A percentile compares a stretch with the other conserved stretches of the same genome.
Conservation (phyloP, 2,888 invertebrate species). For the Octonoba sinensis region DNA sequence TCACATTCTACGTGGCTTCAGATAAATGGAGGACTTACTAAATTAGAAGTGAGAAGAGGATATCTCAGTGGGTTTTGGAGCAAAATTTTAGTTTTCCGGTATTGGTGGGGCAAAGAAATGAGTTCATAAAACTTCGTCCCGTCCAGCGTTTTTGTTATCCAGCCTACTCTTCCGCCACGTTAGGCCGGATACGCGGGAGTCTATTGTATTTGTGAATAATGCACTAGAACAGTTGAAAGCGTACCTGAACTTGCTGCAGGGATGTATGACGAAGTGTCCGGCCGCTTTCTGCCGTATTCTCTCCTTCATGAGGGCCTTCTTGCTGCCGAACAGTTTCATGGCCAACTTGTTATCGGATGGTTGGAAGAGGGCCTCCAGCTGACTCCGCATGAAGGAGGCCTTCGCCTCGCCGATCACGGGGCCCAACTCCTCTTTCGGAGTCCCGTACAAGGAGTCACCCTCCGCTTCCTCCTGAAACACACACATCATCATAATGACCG, state of each 20-base stretch:
- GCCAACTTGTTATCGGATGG: conserved; percentile 99
- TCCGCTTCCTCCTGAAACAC: conserved; percentile 72
- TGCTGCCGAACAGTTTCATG: conserved; percentile 99
- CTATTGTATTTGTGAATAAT: no score
- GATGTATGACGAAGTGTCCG: conserved; percentile 99
- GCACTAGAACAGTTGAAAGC: no score
- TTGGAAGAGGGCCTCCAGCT: conserved; percentile 96
- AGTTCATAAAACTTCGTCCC: no score
- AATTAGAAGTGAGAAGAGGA: no score
- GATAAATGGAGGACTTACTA: no score
- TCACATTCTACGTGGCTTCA: no score
- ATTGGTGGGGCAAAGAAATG: no score
- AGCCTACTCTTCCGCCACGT: no score
- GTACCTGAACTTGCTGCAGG: conserved; percentile 99
- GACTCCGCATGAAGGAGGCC: conserved; percentile 90
- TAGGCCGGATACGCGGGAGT: no score
- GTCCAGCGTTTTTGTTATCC: no score
- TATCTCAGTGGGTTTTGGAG: no score
- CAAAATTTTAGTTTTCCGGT: no score
- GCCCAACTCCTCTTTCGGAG: conserved; percentile 96
- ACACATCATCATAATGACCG: neutral
- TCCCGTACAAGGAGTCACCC: conserved; percentile 87
- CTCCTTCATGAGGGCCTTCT: conserved; percentile 98
- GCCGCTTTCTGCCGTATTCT: conserved; percentile 97
- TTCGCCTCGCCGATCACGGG: conserved; percentile 76